Conservation (phyloP, 2,113 vertebrate species). For the human (Homo sapiens) region GRCh38 chr4:58517001-58517500, state of each 20-base stretch:
- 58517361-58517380: constrained; percentile 25
- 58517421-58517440: neutral
- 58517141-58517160: constrained; percentile 10
- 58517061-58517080: neutral
- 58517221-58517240: neutral
- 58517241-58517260: constrained; percentile 11
- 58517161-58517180: neutral
- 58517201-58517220: neutral
- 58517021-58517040: neutral
- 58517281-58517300: neutral
- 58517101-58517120: neutral
- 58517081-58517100: neutral
- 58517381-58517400: neutral
- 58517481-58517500: neutral
- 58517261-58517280: neutral
- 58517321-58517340: neutral
- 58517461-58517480: neutral
- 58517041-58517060: neutral
- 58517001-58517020: neutral
- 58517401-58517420: neutral
- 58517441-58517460: neutral
- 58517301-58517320: neutral
- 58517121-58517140: neutral
- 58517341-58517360: neutral
- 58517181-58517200: constrained; percentile 16